Conservation (phyloP, 53 echinoderm and acorn worm genomes). For the Mesocentrotus franciscanus region DNA sequence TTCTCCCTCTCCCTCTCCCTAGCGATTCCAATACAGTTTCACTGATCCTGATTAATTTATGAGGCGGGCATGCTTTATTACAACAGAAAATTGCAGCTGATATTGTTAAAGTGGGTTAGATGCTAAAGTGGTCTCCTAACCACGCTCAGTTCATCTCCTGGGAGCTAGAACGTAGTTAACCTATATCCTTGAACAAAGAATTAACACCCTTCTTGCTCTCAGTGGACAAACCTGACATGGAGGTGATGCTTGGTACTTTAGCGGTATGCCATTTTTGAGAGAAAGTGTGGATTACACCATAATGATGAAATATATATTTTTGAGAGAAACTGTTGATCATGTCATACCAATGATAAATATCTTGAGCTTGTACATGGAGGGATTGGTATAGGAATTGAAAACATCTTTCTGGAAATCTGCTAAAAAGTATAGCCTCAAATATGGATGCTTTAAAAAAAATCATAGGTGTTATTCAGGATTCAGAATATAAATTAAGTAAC, state of each 20-base stretch:
- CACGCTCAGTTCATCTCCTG: background rate
- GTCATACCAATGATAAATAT: background rate
- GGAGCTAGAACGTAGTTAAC: background rate
- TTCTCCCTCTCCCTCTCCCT: background rate
- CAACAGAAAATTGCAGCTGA: background rate
- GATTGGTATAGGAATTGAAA: no score
- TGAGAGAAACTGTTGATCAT: background rate
- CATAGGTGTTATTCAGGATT: no score
- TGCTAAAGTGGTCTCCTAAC: background rate
- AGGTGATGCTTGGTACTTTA: background rate
- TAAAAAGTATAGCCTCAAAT: no score
- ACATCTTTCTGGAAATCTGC: no score
- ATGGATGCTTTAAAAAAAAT: no score
- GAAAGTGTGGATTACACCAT: no score
- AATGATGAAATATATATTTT: background rate
- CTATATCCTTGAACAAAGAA: background rate
- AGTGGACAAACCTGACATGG: background rate
- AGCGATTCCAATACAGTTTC: background rate
- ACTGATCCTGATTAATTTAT: background rate
- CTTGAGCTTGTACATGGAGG: no score
- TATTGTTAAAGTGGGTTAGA: background rate
- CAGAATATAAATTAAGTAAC: no score
- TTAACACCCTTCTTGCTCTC: background rate
- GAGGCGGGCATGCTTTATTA: background rate
- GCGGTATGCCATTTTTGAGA: no score